Conservation (phyloP, 64 coral and sea anemone genomes). For the Dendronephthya gigantea region DNA sequence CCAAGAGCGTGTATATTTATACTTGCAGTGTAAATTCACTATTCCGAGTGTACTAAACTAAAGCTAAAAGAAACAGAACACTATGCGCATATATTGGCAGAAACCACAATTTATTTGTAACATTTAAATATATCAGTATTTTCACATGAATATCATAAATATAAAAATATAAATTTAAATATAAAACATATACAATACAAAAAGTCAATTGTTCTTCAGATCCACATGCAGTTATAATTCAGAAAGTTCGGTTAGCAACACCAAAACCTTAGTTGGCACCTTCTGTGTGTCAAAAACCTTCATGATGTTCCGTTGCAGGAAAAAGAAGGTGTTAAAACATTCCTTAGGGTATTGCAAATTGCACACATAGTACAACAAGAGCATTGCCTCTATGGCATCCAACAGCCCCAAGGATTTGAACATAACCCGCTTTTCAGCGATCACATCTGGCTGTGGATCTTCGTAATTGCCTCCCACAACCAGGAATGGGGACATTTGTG, state of each 20-base stretch:
- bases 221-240: background rate
- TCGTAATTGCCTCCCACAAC: background rate
- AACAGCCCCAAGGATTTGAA: background rate
- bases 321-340: slow-evolving; percentile 10
- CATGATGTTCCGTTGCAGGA: background rate
- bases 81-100: too few species aligned
- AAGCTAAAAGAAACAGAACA: too few species aligned
- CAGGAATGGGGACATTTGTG: background rate
- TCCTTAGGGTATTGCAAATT: too few species aligned
- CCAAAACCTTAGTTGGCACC: background rate
- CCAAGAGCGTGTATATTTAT: too few species aligned
- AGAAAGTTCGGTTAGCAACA: background rate
- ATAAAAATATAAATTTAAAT: background rate
- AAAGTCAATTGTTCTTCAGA: background rate
- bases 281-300: background rate
- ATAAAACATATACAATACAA: background rate
- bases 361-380: background rate
- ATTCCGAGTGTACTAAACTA: too few species aligned
- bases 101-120: too few species aligned
- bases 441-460: background rate
- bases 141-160: background rate
- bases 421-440: background rate
- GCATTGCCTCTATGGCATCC: background rate
- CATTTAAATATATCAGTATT: too few species aligned
- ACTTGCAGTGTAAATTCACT: too few species aligned